These are phyloP conservation scores for Netelia inedita DNA, from an alignment of 2,888 invertebrate genomes.

Conservation along the genomic window DNA sequence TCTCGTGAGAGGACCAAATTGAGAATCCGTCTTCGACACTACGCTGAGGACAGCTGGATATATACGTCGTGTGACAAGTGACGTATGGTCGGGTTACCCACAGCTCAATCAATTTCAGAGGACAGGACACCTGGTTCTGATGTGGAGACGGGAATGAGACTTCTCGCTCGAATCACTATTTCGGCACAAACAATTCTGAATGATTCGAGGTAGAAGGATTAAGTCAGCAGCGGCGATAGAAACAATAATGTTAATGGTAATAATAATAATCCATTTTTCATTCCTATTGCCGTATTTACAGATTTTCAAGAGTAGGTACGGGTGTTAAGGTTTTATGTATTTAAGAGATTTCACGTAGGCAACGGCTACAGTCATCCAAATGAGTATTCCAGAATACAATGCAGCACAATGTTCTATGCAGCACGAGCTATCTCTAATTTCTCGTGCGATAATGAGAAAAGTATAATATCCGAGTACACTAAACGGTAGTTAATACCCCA, in stretches of 20 bases:
- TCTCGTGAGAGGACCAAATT: slow-evolving; percentile 36
- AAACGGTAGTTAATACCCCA: slow-evolving; percentile 25
- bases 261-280: neutral
- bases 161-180: neutral
- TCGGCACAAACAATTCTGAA: neutral
- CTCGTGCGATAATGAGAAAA: slow-evolving; percentile 31
- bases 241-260: neutral
- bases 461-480: slow-evolving; percentile 17
- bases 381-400: neutral
- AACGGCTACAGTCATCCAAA: neutral
- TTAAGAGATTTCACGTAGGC: neutral
- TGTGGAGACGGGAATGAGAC: neutral
- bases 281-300: neutral
- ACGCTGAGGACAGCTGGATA: slow-evolving; percentile 11
- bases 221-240: neutral
- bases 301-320: too few species aligned
- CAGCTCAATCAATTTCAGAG: slow-evolving; percentile 6
- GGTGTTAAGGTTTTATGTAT: neutral
- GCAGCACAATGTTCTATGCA: slow-evolving; percentile 3
- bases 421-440: slow-evolving; percentile 13
- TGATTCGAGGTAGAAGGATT: neutral
- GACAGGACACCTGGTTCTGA: neutral
- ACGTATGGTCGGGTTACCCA: slow-evolving; percentile 34
- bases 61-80: slow-evolving; percentile 11
- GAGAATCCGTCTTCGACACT: slow-evolving; percentile 36